phyloP scores from a whole-genome alignment of 2,113 vertebrate species.

The Serilophus lunatus region DNA sequence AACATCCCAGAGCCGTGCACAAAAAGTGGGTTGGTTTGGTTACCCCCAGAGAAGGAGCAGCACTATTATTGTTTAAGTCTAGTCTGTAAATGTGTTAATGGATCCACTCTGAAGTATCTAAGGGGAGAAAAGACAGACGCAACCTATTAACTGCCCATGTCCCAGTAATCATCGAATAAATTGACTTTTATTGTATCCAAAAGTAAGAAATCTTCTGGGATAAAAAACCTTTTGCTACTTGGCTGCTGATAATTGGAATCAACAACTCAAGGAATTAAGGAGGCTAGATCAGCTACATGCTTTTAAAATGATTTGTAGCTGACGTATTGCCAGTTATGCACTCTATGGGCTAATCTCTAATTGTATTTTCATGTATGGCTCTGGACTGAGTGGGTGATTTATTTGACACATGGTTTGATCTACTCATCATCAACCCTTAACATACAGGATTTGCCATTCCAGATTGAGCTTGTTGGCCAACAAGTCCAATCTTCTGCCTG shows the following conservation, averaged over 20 bases:
- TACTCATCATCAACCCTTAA: not conserved
- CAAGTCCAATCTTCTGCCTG: not conserved
- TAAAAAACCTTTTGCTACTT: slow-evolving; percentile 54
- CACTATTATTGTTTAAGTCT: slow-evolving; percentile 65
- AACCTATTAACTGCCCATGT: slow-evolving; percentile 62
- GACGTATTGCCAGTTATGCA: slow-evolving; percentile 50
- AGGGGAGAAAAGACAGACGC: slow-evolving; percentile 47
- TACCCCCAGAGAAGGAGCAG: slow-evolving; percentile 61
- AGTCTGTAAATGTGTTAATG: slow-evolving; percentile 66
- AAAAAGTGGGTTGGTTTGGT: slow-evolving; percentile 56
- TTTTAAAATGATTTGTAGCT: slow-evolving; percentile 60
- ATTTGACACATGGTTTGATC: slow-evolving; percentile 35
- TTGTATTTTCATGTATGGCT: slow-evolving; percentile 65
- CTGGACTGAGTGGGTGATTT: slow-evolving; percentile 53
- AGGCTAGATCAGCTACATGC: slow-evolving; percentile 51
- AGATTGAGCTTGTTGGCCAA: not conserved
- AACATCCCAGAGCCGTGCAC: slow-evolving; percentile 39
- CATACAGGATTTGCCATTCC: not conserved
- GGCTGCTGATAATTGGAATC: slow-evolving; percentile 62
- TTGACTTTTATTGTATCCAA: slow-evolving; percentile 68
- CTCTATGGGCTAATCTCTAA: slow-evolving; percentile 57
- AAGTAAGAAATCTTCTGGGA: slow-evolving; percentile 63
- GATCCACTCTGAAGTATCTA: slow-evolving; percentile 54
- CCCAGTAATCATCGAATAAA: slow-evolving; percentile 60
- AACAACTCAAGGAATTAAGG: slow-evolving; percentile 60